Evolutionary conservation across 2,113 vertebrate species (phyloP), one percentile per base, ranked within the genome.

Genomic region (Bubo blakistoni): DNA sequence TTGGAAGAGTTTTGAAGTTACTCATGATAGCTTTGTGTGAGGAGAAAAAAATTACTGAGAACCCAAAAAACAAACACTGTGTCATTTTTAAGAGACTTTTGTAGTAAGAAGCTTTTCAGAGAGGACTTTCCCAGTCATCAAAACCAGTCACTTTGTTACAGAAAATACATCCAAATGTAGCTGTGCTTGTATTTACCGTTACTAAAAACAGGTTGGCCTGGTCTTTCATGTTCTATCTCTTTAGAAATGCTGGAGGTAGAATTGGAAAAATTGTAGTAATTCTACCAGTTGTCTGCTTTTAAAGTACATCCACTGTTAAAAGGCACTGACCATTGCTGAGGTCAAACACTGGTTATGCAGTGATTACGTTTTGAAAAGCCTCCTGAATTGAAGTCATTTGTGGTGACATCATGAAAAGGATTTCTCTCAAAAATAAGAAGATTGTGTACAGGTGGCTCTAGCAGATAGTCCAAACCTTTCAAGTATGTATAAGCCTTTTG

Each of bases 391-490:
- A 76, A 71, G 32, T 16, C 80, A 29, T 44, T 76, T 90, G 14
- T 69, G 32, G 20, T 72, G 74, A 92, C 81, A 95, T 27, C 40
- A 69, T 67, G 66, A 85, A 87, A 91, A 87, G 26, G 32, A 85
- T 92, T 94, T 81, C 13, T 93, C 49, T 92, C 54, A 94, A 77
- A 88, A 72, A 57, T 90, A 92, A 86, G 81, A 82, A 55, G 57
- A 82, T 86, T 80, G 36, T 3, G 0, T 57, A 27, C 90, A 86
- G 86, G 85, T 93, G 92, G 40, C 34, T 92, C 27, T 52, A 80
- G 57, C 12, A 94, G 94, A 96, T 92, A 95, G 49, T 34, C 46
- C 34, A 90, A 77, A 82, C 40, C 81, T 65, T 94, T 82, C 66
- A 93, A 86, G 70, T 52, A 69, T 69, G 57, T 51, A 72, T 83